These are phyloP conservation scores for Pardalotus punctatus DNA, from an alignment of 2,113 vertebrate species.

Conservation along the genomic window DNA sequence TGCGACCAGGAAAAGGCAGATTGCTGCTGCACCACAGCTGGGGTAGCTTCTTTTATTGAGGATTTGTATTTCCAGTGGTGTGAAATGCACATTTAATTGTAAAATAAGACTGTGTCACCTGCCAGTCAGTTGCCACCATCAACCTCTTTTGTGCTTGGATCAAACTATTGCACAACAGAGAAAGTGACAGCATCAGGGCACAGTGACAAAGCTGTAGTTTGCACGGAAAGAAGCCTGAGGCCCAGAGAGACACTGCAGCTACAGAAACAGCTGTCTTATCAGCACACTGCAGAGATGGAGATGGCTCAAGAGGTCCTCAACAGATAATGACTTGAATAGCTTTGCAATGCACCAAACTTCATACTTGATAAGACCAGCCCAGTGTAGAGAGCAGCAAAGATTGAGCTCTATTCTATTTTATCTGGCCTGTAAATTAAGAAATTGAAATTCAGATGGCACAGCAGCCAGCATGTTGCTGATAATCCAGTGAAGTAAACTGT, in stretches of 20 bases:
- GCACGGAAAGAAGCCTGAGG: constrained; percentile 59
- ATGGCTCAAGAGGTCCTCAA: constrained; percentile 78
- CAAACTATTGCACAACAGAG: constrained; percentile 67
- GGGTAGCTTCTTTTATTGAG: background rate
- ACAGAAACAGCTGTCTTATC: constrained; percentile 83
- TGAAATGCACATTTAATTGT: constrained; percentile 60
- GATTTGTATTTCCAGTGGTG: constrained; percentile 57
- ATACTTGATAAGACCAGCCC: constrained; percentile 73
- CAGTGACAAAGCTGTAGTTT: constrained; percentile 75
- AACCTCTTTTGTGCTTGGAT: constrained; percentile 63
- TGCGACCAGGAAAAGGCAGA: background rate
- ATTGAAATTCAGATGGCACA: constrained; percentile 77
- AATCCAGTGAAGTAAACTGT: constrained; percentile 67
- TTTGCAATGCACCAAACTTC: constrained; percentile 79
- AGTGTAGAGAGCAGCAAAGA: constrained; percentile 66
- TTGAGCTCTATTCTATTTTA: constrained; percentile 66
- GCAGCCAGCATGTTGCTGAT: constrained; percentile 56
- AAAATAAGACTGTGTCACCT: constrained; percentile 52
- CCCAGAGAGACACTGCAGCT: constrained; percentile 70
- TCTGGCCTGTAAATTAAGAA: constrained; percentile 76
- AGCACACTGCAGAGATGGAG: constrained; percentile 78
- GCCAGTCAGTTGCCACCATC: constrained; percentile 55
- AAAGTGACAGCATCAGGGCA: constrained; percentile 66
- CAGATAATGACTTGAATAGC: constrained; percentile 81
- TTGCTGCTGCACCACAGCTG: constrained; percentile 8